These are phyloP conservation scores for Beaufortia kweichowensis DNA, from an alignment of 2,113 vertebrate genomes.

Conservation along the genomic window DNA sequence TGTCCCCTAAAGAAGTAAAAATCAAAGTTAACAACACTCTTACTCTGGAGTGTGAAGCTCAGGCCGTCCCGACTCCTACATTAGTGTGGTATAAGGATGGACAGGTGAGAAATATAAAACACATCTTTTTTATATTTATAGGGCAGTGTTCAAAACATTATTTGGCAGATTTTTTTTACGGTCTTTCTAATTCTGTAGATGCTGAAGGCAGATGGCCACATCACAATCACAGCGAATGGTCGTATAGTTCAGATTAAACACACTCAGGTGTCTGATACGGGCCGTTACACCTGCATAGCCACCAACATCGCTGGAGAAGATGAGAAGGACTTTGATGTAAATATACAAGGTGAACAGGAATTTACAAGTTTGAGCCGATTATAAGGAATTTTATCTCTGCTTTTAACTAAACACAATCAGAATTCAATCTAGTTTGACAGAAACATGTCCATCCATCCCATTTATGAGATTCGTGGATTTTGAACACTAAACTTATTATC, in stretches of 20 bases:
- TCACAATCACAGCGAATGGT: conserved; percentile 79
- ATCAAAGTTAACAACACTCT: conserved; percentile 89
- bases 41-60: conserved; percentile 87
- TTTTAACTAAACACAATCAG: too few relatives aligned
- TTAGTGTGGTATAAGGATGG: conserved; percentile 96
- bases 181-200: conserved; percentile 71
- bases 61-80: conserved; percentile 82
- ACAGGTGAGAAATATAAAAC: conserved; percentile 75
- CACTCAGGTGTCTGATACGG: conserved; percentile 88
- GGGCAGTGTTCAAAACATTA: neutral
- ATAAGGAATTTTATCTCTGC: neutral
- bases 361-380: neutral
- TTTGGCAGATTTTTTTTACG: neutral
- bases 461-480: too few relatives aligned
- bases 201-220: conserved; percentile 74
- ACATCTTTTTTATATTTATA: too few relatives aligned
- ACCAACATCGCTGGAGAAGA: conserved; percentile 94
- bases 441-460: too few relatives aligned
- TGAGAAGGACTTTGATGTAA: conserved; percentile 98
- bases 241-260: conserved; percentile 83
- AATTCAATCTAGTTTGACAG: too few relatives aligned
- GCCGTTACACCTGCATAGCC: conserved; percentile 92
- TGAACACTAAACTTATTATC: too few relatives aligned
- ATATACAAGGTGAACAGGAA: conserved; percentile 92
- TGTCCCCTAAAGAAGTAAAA: conserved; percentile 89